These are phyloP conservation scores for Platichthys flesus DNA, from an alignment of 2,113 vertebrate species.

Conservation along the genomic window DNA sequence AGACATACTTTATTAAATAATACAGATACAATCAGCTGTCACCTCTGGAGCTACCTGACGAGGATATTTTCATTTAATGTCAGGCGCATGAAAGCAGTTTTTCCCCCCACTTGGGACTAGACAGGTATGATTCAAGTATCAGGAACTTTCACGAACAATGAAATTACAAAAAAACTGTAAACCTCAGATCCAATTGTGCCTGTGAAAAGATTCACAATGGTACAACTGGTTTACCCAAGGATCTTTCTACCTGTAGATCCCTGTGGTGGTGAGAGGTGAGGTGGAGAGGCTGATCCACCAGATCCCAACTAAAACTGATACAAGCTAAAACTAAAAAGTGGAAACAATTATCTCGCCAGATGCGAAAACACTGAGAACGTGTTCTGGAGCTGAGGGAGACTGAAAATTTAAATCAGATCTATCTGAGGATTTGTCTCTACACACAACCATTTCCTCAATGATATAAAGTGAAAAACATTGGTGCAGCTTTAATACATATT, in stretches of 20 bases:
- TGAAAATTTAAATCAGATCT: not conserved
- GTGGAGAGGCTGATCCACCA: too few species aligned
- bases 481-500: conserved; percentile 1
- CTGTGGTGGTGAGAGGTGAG: too few species aligned
- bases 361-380: not conserved
- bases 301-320: not conserved
- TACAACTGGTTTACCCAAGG: not conserved
- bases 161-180: too few species aligned
- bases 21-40: too few species aligned
- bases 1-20: too few species aligned
- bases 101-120: too few species aligned
- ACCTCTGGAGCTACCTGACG: too few species aligned
- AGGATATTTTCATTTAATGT: too few species aligned
- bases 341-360: not conserved
- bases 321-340: not conserved
- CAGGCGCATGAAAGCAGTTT: too few species aligned
- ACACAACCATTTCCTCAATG: not conserved
- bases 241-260: not conserved
- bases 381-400: not conserved
- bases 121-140: too few species aligned
- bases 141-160: too few species aligned
- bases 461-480: not conserved
- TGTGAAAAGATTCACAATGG: not conserved
- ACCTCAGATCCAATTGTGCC: too few species aligned
- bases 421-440: not conserved